Evolutionary conservation across 2,797 vertebrate genomes (phyloP).

Genomic region (Arrhamphus sclerolepis): DNA sequence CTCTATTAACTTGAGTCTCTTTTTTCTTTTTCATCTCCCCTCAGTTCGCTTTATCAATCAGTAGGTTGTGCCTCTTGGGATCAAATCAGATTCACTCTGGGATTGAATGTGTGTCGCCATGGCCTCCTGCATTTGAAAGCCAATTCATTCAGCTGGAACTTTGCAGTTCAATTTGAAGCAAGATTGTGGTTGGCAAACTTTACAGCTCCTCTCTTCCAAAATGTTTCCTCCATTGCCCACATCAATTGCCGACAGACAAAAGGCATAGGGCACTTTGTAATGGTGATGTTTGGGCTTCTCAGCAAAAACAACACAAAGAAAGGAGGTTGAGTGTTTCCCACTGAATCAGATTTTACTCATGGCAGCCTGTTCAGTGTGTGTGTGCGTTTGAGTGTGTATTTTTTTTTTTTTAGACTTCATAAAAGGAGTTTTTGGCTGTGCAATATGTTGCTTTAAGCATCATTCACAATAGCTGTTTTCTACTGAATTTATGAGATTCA

Average conservation of each 20-base stretch:
- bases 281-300: slow-evolving; percentile 63
- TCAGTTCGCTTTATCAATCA: slow-evolving; percentile 73
- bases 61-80: slow-evolving; percentile 72
- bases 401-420: neutral
- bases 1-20: slow-evolving; percentile 54
- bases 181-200: slow-evolving; percentile 77
- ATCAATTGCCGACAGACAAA: slow-evolving; percentile 71
- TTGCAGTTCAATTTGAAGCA: slow-evolving; percentile 76
- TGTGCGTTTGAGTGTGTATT: too few relatives aligned
- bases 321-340: neutral
- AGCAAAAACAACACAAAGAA: slow-evolving; percentile 50
- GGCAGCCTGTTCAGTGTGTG: too few relatives aligned
- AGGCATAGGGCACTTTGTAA: slow-evolving; percentile 71
- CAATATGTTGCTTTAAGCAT: neutral
- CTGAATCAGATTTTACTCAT: neutral
- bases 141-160: slow-evolving; percentile 76
- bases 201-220: slow-evolving; percentile 71
- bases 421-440: slow-evolving; percentile 1
- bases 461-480: neutral
- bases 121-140: slow-evolving; percentile 78
- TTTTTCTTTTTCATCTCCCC: slow-evolving; percentile 48
- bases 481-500: neutral
- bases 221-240: slow-evolving; percentile 74
- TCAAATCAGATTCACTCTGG: slow-evolving; percentile 77
- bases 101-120: slow-evolving; percentile 70